Conservation (phyloP, 2,797 vertebrate species). For the Macroramphosus scolopax region DNA sequence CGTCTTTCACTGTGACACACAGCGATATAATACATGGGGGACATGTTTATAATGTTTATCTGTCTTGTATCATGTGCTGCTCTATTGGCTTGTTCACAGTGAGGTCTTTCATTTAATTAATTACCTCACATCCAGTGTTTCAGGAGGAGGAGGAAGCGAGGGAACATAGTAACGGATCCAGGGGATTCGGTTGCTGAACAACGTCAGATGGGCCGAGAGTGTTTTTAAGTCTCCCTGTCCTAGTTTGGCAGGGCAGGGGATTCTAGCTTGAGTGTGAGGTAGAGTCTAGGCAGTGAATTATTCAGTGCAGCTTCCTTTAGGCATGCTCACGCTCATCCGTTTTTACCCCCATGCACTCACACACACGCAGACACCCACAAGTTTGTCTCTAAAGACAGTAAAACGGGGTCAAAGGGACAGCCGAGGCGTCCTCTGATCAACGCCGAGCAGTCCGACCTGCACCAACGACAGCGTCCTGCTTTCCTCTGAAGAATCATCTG, state of each 20-base stretch:
- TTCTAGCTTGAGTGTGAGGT: conserved; percentile 56
- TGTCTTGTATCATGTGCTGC: too few species aligned
- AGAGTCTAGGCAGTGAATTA: conserved; percentile 71
- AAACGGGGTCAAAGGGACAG: conserved; percentile 20
- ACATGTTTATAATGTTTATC: too few species aligned
- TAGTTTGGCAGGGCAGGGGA: conserved; percentile 58
- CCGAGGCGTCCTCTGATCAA: conserved; percentile 27
- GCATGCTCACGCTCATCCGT: conserved; percentile 38
- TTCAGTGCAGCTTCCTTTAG: conserved; percentile 66
- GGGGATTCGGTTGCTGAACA: conserved; percentile 40
- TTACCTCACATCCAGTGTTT: conserved; percentile 9
- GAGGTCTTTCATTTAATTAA: too few species aligned
- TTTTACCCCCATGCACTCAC: conserved; percentile 27
- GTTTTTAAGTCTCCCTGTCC: conserved; percentile 62
- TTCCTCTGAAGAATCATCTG: conserved; percentile 4
- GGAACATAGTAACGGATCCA: conserved; percentile 38
- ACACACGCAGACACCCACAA: conserved; percentile 21
- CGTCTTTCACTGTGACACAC: too few species aligned
- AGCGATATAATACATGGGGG: too few species aligned
- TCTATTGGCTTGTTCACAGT: too few species aligned
- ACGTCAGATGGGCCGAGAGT: conserved; percentile 27
- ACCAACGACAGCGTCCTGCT: conserved; percentile 12
- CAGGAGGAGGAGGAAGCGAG: conserved; percentile 19
- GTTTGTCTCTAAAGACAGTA: conserved; percentile 22
- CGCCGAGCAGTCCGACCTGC: conserved; percentile 18